Evolutionary conservation across 2,113 vertebrate species (phyloP), one percentile per base, ranked within the genome.

Genomic region (Megaceryle maxima): DNA sequence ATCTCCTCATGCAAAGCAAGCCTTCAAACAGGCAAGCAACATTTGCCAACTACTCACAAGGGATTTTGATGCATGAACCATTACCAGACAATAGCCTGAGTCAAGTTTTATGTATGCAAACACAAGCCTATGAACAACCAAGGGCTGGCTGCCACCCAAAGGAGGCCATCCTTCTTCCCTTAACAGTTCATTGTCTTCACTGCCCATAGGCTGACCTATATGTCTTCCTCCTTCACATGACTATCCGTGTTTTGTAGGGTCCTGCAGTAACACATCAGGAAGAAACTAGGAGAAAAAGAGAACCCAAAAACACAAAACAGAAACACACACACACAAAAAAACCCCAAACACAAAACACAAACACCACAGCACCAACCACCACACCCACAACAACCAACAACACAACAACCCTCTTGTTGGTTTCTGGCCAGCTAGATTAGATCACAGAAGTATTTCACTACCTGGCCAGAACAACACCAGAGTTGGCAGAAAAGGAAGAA

Each of bases 151-250:
- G 92, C 43, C 62, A 25, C 84, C 73, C 89, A 28, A 46, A 22
- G 55, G 60, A 39, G 68, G 18, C 55, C 81, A 41, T 22, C 17
- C 90, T 17, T 51, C 74, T 78, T 35, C 81, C 68, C 77, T n/a
- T 31, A 29, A 25, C 46, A 2, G 29, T 20, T 21, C 10, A 0
- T 46, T n/a, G 41, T 21, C 44, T 69, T 44, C 39, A 6, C 20
- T 31, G 83, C 48, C 91, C 83, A 16, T 1, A 31, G 37, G 28
- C 53, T 1, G 0, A 5, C 25, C 41, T 59, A 5, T 3, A 0
- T 0, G 4, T 2, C 69, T 13, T 18, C 22, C 16, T 33, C 50
- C 70, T 37, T 43, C 64, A 39, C 5, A 6, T 10, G 0, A 33
- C 39, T 25, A 46, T 8, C 68, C 35, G 24, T 1, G 6, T 3